These are phyloP conservation scores for Apotomis betuletana DNA, from an alignment of 2,888 invertebrate species.

Conservation along the genomic window DNA sequence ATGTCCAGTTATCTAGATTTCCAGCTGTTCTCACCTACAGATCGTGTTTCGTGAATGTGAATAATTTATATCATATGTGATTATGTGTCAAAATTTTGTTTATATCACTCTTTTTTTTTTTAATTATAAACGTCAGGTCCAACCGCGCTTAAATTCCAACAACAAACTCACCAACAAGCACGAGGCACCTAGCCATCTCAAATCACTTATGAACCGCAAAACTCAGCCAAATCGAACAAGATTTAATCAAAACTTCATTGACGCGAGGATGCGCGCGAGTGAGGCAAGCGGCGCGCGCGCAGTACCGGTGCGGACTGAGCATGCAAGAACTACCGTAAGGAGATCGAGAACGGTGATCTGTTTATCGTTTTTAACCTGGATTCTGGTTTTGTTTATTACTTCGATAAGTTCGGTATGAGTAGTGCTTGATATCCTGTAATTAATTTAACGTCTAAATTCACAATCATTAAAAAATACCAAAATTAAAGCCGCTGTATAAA, in stretches of 20 bases:
- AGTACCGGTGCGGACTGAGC: conserved; percentile 40
- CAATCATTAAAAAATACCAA: too few species aligned
- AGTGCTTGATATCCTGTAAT: too few species aligned
- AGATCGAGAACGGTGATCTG: conserved; percentile 32
- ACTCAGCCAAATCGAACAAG: conserved; percentile 20
- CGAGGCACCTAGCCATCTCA: conserved; percentile 44
- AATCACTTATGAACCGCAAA: conserved; percentile 38
- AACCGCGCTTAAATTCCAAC: neutral
- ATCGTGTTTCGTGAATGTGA: too few species aligned
- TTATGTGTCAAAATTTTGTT: too few species aligned
- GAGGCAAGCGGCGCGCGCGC: conserved; percentile 34
- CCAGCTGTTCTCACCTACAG: too few species aligned
- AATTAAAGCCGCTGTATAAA: too few species aligned
- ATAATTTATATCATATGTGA: too few species aligned
- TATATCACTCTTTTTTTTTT: too few species aligned
- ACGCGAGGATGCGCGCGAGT: conserved; percentile 28
- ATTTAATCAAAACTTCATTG: conserved; percentile 24
- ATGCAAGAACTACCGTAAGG: conserved; percentile 45
- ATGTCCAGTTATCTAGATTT: too few species aligned
- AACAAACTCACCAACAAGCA: conserved; percentile 45
- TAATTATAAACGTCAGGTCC: too few species aligned
- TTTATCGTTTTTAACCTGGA: conserved; percentile 24
- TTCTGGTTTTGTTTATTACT: conserved; percentile 1
- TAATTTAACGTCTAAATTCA: too few species aligned
- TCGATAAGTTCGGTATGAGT: neutral